Conservation (phyloP, 37 sponge, comb jelly and placozoan species). For the Cliona cf. orientalis region DNA sequence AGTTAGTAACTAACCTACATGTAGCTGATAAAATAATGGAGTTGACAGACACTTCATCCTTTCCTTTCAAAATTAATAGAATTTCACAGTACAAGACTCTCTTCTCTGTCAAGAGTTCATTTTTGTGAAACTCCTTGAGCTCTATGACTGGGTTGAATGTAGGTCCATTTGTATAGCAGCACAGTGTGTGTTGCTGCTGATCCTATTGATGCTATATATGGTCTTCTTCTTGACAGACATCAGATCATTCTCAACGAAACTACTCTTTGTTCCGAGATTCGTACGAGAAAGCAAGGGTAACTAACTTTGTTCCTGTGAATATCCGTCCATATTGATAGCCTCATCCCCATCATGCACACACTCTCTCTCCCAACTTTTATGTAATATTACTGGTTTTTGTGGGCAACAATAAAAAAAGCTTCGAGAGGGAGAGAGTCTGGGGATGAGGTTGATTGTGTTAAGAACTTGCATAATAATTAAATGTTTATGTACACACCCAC, state of each 20-base stretch:
- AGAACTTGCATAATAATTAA: too few species aligned
- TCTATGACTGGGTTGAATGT: conserved; percentile 74
- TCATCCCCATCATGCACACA: neutral
- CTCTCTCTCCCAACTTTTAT: neutral
- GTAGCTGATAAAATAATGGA: neutral
- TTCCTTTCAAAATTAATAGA: neutral
- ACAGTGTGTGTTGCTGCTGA: neutral
- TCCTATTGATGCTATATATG: neutral
- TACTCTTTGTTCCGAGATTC: conserved; percentile 42
- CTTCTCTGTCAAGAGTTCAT: conserved; percentile 62
- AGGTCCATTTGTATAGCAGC: neutral
- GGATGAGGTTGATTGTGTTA: too few species aligned
- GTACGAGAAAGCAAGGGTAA: too few species aligned
- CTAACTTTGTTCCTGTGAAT: neutral
- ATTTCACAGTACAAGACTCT: conserved; percentile 32
- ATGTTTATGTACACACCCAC: too few species aligned
- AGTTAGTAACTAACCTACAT: neutral
- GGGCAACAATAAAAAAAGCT: too few species aligned
- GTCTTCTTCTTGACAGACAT: conserved; percentile 1
- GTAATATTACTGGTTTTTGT: neutral
- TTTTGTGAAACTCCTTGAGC: conserved; percentile 64
- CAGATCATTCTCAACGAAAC: neutral
- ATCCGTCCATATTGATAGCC: neutral
- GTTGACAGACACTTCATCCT: neutral
- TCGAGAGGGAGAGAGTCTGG: too few species aligned